Percentiles rank a stretch among this genome's conserved stretches.
Evolutionary conservation across 2,888 invertebrate genomes (phyloP).

Genomic region (Parapristionchus giblindavisi): DNA sequence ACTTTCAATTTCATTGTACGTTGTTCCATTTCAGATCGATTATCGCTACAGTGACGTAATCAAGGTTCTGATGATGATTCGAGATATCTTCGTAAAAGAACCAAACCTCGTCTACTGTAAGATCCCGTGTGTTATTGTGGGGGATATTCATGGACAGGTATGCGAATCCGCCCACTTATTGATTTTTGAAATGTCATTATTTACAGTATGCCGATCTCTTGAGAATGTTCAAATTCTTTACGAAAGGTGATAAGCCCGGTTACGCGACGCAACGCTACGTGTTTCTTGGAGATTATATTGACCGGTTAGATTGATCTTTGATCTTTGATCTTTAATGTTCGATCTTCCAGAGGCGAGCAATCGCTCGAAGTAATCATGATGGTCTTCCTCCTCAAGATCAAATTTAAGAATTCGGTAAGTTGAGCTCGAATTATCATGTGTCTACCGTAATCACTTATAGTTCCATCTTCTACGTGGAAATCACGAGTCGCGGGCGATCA

Average conservation of each 20-base stretch:
- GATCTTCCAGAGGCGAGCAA: constrained; percentile 7
- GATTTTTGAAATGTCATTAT: not conserved
- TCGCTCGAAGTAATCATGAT: constrained; percentile 12
- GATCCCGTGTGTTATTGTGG: not conserved
- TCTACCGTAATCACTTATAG: not conserved
- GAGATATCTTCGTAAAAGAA: not conserved
- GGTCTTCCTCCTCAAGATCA: constrained; percentile 9
- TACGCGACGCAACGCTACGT: constrained; percentile 2
- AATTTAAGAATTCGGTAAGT: not conserved
- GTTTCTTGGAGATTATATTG: constrained; percentile 27
- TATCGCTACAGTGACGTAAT: not conserved
- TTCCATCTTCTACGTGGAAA: constrained; percentile 31
- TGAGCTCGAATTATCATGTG: no score
- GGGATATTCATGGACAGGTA: constrained; percentile 28
- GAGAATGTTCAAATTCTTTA: not conserved
- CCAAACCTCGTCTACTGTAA: not conserved
- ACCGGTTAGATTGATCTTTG: not conserved
- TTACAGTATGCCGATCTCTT: constrained; percentile 10
- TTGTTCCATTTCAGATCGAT: not conserved
- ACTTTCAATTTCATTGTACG: not conserved
- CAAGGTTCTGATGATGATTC: not conserved
- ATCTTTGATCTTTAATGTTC: not conserved
- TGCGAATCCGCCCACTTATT: constrained; percentile 5
- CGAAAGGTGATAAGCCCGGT: not conserved
- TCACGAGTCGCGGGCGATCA: constrained; percentile 45